Evolutionary conservation across 2,888 invertebrate species (phyloP).

Genomic region (Macaria notata): DNA sequence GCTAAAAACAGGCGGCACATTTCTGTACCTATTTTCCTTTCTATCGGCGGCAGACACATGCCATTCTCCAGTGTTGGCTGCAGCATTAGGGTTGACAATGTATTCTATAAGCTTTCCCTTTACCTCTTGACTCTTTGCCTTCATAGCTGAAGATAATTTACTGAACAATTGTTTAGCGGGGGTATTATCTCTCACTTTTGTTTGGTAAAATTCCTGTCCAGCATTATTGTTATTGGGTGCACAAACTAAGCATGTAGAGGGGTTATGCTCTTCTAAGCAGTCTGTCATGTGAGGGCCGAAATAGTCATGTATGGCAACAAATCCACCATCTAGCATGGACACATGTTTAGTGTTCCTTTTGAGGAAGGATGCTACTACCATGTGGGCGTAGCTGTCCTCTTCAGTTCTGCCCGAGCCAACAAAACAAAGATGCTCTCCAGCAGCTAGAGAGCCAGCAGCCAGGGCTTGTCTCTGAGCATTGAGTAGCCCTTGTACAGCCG

Average conservation of each 20-base stretch:
- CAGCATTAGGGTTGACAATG: constrained; percentile 92
- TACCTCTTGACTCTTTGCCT: constrained; percentile 94
- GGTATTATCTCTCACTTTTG: constrained; percentile 59
- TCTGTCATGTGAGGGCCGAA: constrained; percentile 91
- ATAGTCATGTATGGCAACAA: constrained; percentile 91
- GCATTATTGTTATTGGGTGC: constrained; percentile 77
- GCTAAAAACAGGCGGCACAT: constrained; percentile 96
- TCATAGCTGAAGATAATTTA: constrained; percentile 93
- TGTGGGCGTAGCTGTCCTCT: constrained; percentile 97
- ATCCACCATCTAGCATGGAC: constrained; percentile 95
- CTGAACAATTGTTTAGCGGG: constrained; percentile 88
- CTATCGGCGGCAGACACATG: constrained; percentile 93
- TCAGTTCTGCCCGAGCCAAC: constrained; percentile 96
- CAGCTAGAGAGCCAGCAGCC: constrained; percentile 92
- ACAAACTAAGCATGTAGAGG: constrained; percentile 91
- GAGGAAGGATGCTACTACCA: constrained; percentile 98
- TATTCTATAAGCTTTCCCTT: constrained; percentile 96
- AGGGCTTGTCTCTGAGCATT: constrained; percentile 94
- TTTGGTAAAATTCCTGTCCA: constrained; percentile 47
- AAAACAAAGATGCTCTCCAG: constrained; percentile 94
- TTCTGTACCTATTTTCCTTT: constrained; percentile 93
- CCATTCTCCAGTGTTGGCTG: constrained; percentile 83
- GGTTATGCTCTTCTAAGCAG: constrained; percentile 93
- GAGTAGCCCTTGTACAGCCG: constrained; percentile 95
- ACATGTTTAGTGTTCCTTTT: constrained; percentile 97